Evolutionary conservation across 1,140 invertebrate species (phyloP).

Genomic region (Camponotus vicinus): DNA sequence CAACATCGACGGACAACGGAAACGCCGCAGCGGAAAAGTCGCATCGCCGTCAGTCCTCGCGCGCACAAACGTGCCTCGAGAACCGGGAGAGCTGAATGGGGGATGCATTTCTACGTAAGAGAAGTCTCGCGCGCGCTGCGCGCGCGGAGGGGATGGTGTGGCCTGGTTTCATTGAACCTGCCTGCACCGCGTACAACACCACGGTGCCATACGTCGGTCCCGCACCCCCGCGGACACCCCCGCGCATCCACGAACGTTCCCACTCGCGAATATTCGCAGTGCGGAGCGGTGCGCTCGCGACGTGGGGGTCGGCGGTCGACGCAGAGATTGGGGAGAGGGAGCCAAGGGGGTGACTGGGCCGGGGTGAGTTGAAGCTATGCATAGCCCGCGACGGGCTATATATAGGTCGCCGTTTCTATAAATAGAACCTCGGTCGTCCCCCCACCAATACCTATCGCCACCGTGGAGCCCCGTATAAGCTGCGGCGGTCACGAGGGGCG

Average conservation of each 20-base stretch:
- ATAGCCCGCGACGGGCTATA: slow-evolving; percentile 82
- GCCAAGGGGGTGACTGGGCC: slow-evolving; percentile 64
- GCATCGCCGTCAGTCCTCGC: not conserved
- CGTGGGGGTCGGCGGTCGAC: slow-evolving; percentile 39
- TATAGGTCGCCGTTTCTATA: slow-evolving; percentile 84
- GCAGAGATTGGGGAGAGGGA: slow-evolving; percentile 48
- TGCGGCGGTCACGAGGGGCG: slow-evolving; percentile 41
- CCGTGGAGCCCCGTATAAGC: slow-evolving; percentile 39
- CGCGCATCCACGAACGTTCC: slow-evolving; percentile 30
- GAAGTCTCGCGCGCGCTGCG: slow-evolving; percentile 35
- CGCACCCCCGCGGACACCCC: slow-evolving; percentile 46
- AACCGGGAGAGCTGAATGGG: slow-evolving; percentile 74
- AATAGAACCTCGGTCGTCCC: slow-evolving; percentile 79
- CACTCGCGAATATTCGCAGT: slow-evolving; percentile 65
- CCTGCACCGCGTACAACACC: slow-evolving; percentile 72
- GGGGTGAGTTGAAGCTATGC: slow-evolving; percentile 78
- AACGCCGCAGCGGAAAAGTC: slow-evolving; percentile 10
- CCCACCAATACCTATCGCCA: slow-evolving; percentile 39
- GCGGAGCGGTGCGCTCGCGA: slow-evolving; percentile 56
- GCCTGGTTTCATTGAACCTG: slow-evolving; percentile 84
- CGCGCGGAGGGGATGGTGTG: slow-evolving; percentile 70
- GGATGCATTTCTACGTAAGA: slow-evolving; percentile 78
- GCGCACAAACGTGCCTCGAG: slow-evolving; percentile 71
- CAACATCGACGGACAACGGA: slow-evolving; percentile 6
- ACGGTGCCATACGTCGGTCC: slow-evolving; percentile 44